phyloP scores from a whole-genome alignment of 2,797 vertebrate genomes.

The Platyrinchus mystaceus region DNA sequence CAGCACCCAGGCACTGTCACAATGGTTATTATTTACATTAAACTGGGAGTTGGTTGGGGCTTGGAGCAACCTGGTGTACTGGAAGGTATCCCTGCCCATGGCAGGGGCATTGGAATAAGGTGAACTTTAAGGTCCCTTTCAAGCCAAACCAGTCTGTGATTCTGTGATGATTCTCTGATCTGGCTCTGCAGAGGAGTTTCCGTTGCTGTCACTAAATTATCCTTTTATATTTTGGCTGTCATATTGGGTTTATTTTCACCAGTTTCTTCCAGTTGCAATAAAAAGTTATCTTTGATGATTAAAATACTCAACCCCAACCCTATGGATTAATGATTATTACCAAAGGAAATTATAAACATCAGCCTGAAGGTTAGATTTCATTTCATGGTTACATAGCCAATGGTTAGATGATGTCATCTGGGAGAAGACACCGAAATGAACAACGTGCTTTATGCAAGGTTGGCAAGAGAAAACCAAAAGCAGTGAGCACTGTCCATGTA shows the following conservation, averaged over 20 bases:
- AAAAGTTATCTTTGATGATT: not conserved
- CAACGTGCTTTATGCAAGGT: not conserved
- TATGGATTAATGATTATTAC: not conserved
- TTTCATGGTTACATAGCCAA: not conserved
- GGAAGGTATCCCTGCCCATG: not conserved
- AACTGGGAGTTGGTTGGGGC: not conserved
- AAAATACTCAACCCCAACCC: not conserved
- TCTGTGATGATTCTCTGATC: not conserved
- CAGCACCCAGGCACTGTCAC: not conserved
- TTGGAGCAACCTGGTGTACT: not conserved
- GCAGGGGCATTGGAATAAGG: not conserved
- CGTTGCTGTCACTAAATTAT: not conserved
- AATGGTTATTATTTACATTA: not conserved
- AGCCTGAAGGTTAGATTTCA: not conserved
- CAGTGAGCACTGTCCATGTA: accelerated
- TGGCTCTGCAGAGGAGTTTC: not conserved
- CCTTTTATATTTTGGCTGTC: not conserved
- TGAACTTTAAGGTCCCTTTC: not conserved
- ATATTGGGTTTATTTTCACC: not conserved
- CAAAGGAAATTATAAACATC: not conserved
- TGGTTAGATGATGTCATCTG: not conserved
- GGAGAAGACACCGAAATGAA: not conserved
- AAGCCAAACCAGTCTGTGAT: not conserved
- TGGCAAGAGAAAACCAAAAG: not conserved
- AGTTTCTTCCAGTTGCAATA: not conserved